Base-by-base conservation (phyloP, 2,113 vertebrate species). In the Amblyopsis rosae region DNA sequence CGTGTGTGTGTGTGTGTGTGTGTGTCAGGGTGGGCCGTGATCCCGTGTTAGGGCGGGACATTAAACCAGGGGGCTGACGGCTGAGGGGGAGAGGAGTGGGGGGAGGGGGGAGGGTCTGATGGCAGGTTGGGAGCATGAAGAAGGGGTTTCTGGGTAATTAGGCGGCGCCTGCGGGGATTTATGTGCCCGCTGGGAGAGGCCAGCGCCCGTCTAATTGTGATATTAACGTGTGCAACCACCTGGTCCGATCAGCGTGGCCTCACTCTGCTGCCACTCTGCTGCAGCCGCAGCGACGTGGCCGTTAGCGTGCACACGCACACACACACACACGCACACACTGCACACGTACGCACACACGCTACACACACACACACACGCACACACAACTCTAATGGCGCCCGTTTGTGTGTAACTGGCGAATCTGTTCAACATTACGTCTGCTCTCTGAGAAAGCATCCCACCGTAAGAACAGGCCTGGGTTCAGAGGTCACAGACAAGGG, bases 171-270 rank as follows among this genome's bases (percentile, higher is more conserved):
- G 26, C 3, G 56, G 67, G 69, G 70, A 92, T 92, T 93, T 93
- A 92, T 88, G 48, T 81, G 69, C 75, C 83, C 80, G 5, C 77
- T 75, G 75, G 77, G 83, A 77, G 72, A 81, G 88, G 90, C 57
- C 83, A 82, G 83, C 86, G 70, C 86, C 77, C 78, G 85, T 88
- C 89, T 92, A 92, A 93, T 88, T 88, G 90, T 88, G 86, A 89
- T 90, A 93, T 92, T 92, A 92, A 91, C 86, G 89, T 84, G 89
- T 89, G 91, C 88, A 89, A 90, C 86, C 88, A 88, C 86, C 86
- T 85, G 86, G 82, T 82, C 81, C 70, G 76, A 70, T 74, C 65
- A 66, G 48, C 12, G 77, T 83, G 76, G 76, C 76, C 15, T 59
- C 66, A 71, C 81, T 85, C 80, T 57, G 73, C 85, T 79, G 74